Evolutionary conservation across 2,888 invertebrate species (phyloP).

Genomic region (Frankliniella fusca): DNA sequence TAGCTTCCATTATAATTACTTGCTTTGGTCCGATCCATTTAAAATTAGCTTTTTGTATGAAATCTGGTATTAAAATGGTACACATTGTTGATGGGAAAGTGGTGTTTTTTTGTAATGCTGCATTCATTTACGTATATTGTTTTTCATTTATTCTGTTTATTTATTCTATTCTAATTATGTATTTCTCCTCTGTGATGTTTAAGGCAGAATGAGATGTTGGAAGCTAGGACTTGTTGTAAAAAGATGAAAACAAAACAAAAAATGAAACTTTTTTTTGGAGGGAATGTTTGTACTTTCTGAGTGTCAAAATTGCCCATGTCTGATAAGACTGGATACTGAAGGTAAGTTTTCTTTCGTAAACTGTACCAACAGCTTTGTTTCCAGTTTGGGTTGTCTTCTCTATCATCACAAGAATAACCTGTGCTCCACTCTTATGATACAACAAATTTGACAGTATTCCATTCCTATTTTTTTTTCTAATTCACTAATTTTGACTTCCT

Average conservation of each 20-base stretch:
- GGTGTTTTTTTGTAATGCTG: background rate
- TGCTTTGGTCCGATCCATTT: slow-evolving; percentile 24
- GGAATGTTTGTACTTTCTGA: background rate
- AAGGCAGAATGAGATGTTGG: slow-evolving; percentile 12
- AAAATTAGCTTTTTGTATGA: slow-evolving; percentile 21
- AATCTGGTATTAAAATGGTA: slow-evolving; percentile 3
- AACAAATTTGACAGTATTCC: background rate
- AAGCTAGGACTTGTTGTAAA: slow-evolving; percentile 15
- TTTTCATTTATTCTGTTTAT: no score
- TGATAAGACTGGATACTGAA: slow-evolving; percentile 13
- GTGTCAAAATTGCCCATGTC: background rate
- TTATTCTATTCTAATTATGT: background rate
- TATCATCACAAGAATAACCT: background rate
- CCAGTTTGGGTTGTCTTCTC: background rate
- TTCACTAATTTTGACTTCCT: no score
- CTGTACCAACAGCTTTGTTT: background rate
- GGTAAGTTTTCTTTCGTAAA: background rate
- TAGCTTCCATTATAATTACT: slow-evolving; percentile 23
- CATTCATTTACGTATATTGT: background rate
- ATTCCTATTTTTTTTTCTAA: background rate
- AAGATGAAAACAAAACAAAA: background rate
- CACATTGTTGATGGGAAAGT: background rate
- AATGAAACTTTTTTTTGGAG: background rate
- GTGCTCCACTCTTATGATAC: background rate
- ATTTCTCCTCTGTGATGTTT: slow-evolving; percentile 22